Evolutionary conservation across 1,140 invertebrate species (phyloP), one percentile per base, ranked within the genome.

Genomic region (Ganaspis sp.): DNA sequence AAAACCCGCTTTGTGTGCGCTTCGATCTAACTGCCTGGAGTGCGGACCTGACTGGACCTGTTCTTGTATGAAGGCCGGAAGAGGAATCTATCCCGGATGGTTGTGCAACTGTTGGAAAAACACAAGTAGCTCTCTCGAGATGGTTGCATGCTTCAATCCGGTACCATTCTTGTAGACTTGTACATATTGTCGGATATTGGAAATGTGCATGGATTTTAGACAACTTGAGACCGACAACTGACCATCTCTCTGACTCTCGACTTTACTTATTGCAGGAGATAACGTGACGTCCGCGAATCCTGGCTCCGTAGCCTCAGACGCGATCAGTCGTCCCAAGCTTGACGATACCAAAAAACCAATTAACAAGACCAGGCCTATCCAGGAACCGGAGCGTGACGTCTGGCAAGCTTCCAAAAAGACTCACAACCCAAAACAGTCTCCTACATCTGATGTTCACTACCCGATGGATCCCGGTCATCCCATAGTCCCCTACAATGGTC

Each of bases 221-320:
- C 75, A 75, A 73, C 38, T 70, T 17, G 72, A 49, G 73, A 75
- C 38, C 70, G 70, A 80, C 74, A 70, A 81, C 64, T 34, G 3
- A 45, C 12, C 17, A 0, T 49, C 69, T 75, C 76, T 84, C 81
- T 89, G 88, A 88, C 86, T 82, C 81, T 88, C 76, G 89, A 86
- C 85, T 90, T 90, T 90, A 80, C 83, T 89, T 78, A 82, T 91
- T 91, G 81, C 90, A 91, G 90, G 90, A 86, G 88, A 81, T 81
- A 88, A 90, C 83, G 75, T 75, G 80, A 88, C 87, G 77, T 23
- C 81, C 83, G 82, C 84, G 84, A 84, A 81, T 40, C 75, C 82
- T 64, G 85, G 87, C 64, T 85, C 87, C 69, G 80, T 87, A 74
- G 76, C 85, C 73, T 81, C 81, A 78, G 82, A 88, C 72, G 54